Base-by-base conservation (phyloP, 2,797 vertebrate genomes). In the Coregonus suidteri region DNA sequence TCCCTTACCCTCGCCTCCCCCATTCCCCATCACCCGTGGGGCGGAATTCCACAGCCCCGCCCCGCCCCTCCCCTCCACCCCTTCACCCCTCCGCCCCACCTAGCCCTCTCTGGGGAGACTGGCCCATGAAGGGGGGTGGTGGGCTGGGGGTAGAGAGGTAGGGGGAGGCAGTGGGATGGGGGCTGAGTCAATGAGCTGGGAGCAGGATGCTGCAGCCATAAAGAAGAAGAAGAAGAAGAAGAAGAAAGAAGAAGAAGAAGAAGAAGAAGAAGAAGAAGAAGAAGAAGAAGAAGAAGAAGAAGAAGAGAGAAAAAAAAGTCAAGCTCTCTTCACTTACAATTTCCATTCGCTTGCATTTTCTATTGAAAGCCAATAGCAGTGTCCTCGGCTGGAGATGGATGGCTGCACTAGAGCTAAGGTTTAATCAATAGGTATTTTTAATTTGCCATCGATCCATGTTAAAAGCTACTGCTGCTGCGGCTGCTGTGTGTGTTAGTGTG, bases 381-480 rank as follows among this genome's bases (percentile, higher is more conserved):
- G 91, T 93, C 92, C 92, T 84, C 90, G 85, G 85, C 86, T 86
- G 4, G 90, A 94, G 94, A 95, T 95, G 93, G 94, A 95, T 94
- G 93, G 93, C 92, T 93, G 93, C 93, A 93, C 93, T 93, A 92
- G 90, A 95, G 94, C 94, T 94, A 94, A 94, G 94, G 93, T 94
- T 95, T 94, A 95, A 95, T 95, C 95, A 95, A 95, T 95, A 95
- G 93, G 89, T 92, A 93, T 95, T 95, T 95, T 94, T 95, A 95
- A 95, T 95, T 94, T 94, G 91, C 92, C 93, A 95, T 95, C 93
- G 94, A 95, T 94, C 94, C 93, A 90, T 91, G 91, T 93, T 95
- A 94, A 95, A 94, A 95, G 94, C 94, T 94, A 92, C 93, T 94
- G 90, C 41, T 47, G 41, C 86, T 88, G 84, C 77, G 90, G 83